Evolutionary conservation across 2,797 vertebrate species (phyloP).

Genomic region (Protonibea diacanthus): DNA sequence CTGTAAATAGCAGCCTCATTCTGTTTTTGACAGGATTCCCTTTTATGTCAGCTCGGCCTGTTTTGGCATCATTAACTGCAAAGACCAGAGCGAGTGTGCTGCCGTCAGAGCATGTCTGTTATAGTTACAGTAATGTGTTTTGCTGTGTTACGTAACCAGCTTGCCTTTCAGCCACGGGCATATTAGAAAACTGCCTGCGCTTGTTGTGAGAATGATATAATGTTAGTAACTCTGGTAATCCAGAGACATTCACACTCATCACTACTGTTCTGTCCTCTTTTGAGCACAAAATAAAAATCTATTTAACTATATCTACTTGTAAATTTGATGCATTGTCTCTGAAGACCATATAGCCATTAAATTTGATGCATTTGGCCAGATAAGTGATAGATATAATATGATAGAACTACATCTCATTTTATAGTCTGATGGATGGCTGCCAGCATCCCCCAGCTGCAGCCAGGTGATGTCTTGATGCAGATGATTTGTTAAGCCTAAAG

Average conservation of each 20-base stretch:
- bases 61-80: slow-evolving; percentile 54
- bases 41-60: slow-evolving; percentile 50
- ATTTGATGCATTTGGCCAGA: not conserved
- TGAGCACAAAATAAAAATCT: not conserved
- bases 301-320: not conserved
- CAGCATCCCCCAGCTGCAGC: slow-evolving; percentile 28
- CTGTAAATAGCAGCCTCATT: slow-evolving; percentile 56
- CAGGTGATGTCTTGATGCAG: slow-evolving; percentile 53
- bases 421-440: slow-evolving; percentile 4
- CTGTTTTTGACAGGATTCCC: slow-evolving; percentile 19
- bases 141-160: slow-evolving; percentile 62
- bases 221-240: slow-evolving; percentile 27
- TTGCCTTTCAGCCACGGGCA: slow-evolving; percentile 19
- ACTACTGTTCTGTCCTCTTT: not conserved
- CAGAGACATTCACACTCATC: not conserved
- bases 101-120: slow-evolving; percentile 39
- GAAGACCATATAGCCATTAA: not conserved
- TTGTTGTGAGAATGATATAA: slow-evolving; percentile 30
- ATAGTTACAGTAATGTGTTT: slow-evolving; percentile 42
- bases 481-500: slow-evolving; percentile 63
- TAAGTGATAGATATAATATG: not conserved
- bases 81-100: slow-evolving; percentile 23
- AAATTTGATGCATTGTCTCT: not conserved
- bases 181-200: slow-evolving; percentile 29
- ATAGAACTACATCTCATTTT: not conserved